Evolutionary conservation across 2,797 vertebrate genomes (phyloP).

Genomic region (Cynopterus sphinx): DNA sequence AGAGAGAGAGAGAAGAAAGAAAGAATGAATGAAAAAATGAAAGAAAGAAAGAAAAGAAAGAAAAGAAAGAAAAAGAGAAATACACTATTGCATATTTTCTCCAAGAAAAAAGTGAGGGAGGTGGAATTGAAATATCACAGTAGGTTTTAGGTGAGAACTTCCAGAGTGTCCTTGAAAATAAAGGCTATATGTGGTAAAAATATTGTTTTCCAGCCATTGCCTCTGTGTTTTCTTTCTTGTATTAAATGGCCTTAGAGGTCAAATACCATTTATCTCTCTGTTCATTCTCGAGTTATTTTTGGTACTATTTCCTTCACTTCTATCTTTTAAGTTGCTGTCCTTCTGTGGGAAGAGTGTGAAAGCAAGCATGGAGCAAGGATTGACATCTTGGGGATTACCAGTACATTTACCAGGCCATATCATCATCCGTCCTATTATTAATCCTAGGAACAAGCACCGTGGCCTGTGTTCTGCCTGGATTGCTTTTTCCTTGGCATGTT

Average conservation of each 20-base stretch:
- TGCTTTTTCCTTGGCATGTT: slow-evolving; percentile 10
- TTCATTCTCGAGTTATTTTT: slow-evolving; percentile 9
- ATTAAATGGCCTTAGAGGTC: slow-evolving; percentile 5
- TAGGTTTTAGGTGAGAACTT: slow-evolving; percentile 54
- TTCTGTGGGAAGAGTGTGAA: not conserved
- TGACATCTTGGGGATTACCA: not conserved
- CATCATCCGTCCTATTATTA: not conserved
- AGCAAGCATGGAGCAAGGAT: not conserved
- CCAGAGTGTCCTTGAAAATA: slow-evolving; percentile 32
- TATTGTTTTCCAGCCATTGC: not conserved
- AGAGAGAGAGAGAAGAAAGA: no score
- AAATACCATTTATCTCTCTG: slow-evolving; percentile 21
- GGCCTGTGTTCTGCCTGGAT: not conserved
- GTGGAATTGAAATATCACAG: slow-evolving; percentile 38
- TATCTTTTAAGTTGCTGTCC: slow-evolving; percentile 1
- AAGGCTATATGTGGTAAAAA: not conserved
- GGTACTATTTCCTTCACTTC: not conserved
- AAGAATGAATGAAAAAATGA: no score
- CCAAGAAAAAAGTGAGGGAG: slow-evolving; percentile 28
- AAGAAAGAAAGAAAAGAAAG: no score
- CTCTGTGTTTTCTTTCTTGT: slow-evolving; percentile 27
- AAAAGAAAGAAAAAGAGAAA: not conserved
- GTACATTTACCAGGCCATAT: not conserved
- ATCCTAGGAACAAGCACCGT: not conserved
- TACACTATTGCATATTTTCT: slow-evolving; percentile 4